A percentile compares a stretch with the other conserved stretches of the same genome.
phyloP scores from a whole-genome alignment of 2,797 vertebrate species.

The Paedocypris micromegethes region DNA sequence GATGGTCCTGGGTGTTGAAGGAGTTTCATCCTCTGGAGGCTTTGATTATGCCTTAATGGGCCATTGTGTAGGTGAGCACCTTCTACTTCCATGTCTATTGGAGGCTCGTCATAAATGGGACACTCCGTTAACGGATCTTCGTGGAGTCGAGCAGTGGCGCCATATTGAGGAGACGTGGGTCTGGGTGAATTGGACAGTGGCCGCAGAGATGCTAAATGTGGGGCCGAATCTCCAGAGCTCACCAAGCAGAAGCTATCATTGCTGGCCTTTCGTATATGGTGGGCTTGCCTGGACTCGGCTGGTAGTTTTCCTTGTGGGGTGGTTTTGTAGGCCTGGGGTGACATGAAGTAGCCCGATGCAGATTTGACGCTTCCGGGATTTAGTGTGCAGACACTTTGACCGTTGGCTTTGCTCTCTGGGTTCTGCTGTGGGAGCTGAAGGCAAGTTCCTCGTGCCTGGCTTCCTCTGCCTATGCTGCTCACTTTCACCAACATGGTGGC shows the following conservation, averaged over 20 bases:
- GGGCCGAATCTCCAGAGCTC: slow-evolving; percentile 46
- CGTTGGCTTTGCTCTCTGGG: slow-evolving; percentile 57
- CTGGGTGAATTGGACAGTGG: slow-evolving; percentile 69
- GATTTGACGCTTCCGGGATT: slow-evolving; percentile 59
- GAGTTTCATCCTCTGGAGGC: slow-evolving; percentile 74
- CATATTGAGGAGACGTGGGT: slow-evolving; percentile 74
- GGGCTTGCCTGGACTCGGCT: slow-evolving; percentile 69
- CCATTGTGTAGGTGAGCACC: slow-evolving; percentile 64
- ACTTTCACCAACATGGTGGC: slow-evolving; percentile 87
- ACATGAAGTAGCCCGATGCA: slow-evolving; percentile 60
- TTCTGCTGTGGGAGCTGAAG: slow-evolving; percentile 59
- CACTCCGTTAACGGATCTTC: slow-evolving; percentile 77
- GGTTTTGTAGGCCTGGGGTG: slow-evolving; percentile 62
- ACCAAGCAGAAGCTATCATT: slow-evolving; percentile 80
- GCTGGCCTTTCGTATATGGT: slow-evolving; percentile 81
- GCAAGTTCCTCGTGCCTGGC: slow-evolving; percentile 51
- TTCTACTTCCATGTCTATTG: slow-evolving; percentile 84
- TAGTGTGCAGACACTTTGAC: slow-evolving; percentile 54
- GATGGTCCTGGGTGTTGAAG: slow-evolving; percentile 68
- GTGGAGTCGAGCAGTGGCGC: slow-evolving; percentile 72
- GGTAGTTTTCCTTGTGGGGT: slow-evolving; percentile 59
- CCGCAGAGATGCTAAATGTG: slow-evolving; percentile 62
- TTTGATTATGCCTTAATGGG: slow-evolving; percentile 57
- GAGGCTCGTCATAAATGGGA: slow-evolving; percentile 86
- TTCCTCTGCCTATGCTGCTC: slow-evolving; percentile 70